Conservation (phyloP, 92 coral and sea anemone genomes). For the Epizoanthus rinbou region DNA sequence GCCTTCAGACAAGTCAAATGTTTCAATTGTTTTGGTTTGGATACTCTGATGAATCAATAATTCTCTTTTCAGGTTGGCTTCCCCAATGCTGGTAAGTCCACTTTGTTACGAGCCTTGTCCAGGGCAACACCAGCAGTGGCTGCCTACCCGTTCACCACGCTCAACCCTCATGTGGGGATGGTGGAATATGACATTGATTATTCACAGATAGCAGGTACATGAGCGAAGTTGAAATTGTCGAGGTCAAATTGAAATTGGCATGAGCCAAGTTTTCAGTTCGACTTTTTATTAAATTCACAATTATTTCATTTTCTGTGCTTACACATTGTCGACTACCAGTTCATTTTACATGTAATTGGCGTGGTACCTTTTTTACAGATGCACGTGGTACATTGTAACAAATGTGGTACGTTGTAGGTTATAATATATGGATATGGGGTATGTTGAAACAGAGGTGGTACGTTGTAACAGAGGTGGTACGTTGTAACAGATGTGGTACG, state of each 20-base stretch:
- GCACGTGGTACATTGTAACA: no score
- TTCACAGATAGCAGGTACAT: conserved; percentile 90
- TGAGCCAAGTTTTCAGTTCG: no score
- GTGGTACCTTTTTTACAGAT: no score
- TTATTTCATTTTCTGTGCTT: no score
- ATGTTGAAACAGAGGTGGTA: no score
- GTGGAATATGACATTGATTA: conserved; percentile 83
- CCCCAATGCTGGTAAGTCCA: conserved; percentile 99
- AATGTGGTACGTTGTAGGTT: no score
- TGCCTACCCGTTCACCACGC: conserved; percentile 96
- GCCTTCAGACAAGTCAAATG: background rate
- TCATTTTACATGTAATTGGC: no score
- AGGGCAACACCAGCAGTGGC: conserved; percentile 95
- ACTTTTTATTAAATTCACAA: no score
- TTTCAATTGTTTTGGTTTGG: background rate
- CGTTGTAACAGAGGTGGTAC: no score
- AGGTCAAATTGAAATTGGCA: no score
- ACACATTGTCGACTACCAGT: no score
- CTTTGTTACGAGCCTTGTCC: conserved; percentile 89
- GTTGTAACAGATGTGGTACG: background rate
- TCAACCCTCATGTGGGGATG: conserved; percentile 96
- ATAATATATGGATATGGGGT: no score
- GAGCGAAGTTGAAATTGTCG: background rate
- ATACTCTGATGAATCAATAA: background rate
- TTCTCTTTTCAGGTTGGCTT: conserved; percentile 83